These are phyloP conservation scores for Eurypyga helias DNA, from an alignment of 2,113 vertebrate species.

Conservation along the genomic window DNA sequence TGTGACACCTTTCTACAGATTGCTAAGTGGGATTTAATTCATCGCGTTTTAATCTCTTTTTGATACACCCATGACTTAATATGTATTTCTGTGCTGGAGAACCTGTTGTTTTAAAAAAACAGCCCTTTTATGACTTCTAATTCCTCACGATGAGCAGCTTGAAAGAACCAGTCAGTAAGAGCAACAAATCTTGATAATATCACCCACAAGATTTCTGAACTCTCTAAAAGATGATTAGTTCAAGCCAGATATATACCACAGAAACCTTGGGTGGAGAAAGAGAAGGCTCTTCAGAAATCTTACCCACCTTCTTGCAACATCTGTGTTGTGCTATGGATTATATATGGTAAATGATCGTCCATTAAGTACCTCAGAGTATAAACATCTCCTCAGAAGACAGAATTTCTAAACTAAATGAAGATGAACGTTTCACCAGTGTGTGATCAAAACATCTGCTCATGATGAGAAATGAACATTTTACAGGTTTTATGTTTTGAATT, in stretches of 20 bases:
- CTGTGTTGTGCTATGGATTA: constrained; percentile 80
- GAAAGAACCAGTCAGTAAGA: constrained; percentile 78
- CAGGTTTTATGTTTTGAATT: constrained; percentile 77
- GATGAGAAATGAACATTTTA: constrained; percentile 81
- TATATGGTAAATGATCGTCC: constrained; percentile 81
- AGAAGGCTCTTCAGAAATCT: constrained; percentile 77
- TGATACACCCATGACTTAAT: constrained; percentile 78
- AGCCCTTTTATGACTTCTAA: constrained; percentile 82
- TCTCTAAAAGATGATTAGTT: constrained; percentile 74
- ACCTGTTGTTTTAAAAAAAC: constrained; percentile 78
- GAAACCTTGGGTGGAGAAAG: constrained; percentile 78
- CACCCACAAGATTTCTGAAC: constrained; percentile 80
- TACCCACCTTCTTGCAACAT: constrained; percentile 78
- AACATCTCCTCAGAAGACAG: constrained; percentile 82
- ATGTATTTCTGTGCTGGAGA: constrained; percentile 82
- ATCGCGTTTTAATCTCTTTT: not conserved
- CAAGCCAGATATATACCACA: constrained; percentile 80
- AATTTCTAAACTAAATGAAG: constrained; percentile 72
- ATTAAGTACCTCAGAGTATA: constrained; percentile 82
- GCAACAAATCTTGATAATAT: constrained; percentile 79
- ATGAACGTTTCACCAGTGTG: constrained; percentile 73
- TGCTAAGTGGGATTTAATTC: not conserved
- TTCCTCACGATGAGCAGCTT: constrained; percentile 73
- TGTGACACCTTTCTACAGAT: not conserved
- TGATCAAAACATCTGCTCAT: constrained; percentile 73